Percentiles rank a stretch among this genome's conserved stretches.
Conservation (phyloP, 2,797 vertebrate species). For the Percopsis omiscomaycus region DNA sequence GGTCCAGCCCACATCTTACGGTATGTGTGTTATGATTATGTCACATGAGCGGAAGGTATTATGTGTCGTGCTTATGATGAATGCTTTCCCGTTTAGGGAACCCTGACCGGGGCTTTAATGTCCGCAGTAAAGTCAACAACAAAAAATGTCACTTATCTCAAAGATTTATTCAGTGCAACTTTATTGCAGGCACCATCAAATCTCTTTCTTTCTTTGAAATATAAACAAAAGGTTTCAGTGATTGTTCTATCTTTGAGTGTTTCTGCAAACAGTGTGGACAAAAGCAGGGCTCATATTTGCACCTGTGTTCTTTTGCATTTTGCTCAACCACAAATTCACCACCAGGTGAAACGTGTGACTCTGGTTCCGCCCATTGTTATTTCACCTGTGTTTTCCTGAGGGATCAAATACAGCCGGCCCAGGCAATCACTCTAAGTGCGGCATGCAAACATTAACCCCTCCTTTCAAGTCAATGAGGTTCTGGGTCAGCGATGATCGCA, state of each 20-base stretch:
- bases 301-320: conserved; percentile 2
- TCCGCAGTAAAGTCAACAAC: too few species aligned
- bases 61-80: too few species aligned
- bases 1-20: too few species aligned
- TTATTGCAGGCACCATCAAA: too few species aligned
- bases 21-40: too few species aligned
- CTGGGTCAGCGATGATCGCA: conserved; percentile 31
- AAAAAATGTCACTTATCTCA: too few species aligned
- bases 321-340: conserved; percentile 17
- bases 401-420: conserved; percentile 7
- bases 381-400: conserved; percentile 51
- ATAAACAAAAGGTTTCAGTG: neutral
- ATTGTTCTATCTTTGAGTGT: neutral
- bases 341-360: conserved; percentile 21
- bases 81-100: too few species aligned
- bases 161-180: too few species aligned
- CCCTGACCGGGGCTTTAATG: too few species aligned
- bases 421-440: conserved; percentile 34
- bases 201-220: too few species aligned
- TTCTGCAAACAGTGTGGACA: conserved; percentile 3
- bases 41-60: too few species aligned
- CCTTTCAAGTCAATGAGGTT: conserved; percentile 39
- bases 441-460: conserved; percentile 45
- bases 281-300: conserved; percentile 3
- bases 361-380: conserved; percentile 31